These are phyloP conservation scores for Pollenia labialis DNA, from an alignment of 2,888 invertebrate species.

Conservation along the genomic window DNA sequence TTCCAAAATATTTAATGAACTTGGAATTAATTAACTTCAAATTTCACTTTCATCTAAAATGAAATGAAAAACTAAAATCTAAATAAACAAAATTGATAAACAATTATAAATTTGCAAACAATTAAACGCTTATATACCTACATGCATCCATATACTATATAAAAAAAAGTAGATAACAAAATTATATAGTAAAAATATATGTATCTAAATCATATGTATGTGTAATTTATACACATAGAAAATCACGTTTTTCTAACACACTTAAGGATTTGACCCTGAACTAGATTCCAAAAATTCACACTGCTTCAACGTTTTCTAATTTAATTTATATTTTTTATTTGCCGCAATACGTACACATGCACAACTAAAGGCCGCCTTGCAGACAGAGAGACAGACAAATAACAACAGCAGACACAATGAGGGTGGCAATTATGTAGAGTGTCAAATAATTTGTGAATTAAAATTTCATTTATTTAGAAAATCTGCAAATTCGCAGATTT, in stretches of 20 bases:
- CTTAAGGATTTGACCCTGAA: slow-evolving; percentile 71
- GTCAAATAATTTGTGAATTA: slow-evolving; percentile 59
- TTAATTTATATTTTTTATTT: slow-evolving; percentile 1
- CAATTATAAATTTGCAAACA: slow-evolving; percentile 6
- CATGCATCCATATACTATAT: background rate
- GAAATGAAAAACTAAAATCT: slow-evolving; percentile 17
- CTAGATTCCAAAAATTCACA: slow-evolving; percentile 58
- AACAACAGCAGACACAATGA: slow-evolving; percentile 8
- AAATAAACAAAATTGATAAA: slow-evolving; percentile 3
- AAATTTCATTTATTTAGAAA: slow-evolving; percentile 60
- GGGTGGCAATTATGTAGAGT: background rate
- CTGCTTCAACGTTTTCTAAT: slow-evolving; percentile 36
- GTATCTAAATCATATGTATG: background rate
- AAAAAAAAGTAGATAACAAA: background rate
- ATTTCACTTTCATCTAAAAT: slow-evolving; percentile 47
- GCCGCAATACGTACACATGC: background rate
- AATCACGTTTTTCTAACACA: slow-evolving; percentile 63
- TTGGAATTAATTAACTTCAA: background rate
- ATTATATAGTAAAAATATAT: background rate
- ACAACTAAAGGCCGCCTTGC: background rate
- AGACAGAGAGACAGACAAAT: background rate
- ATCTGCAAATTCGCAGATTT: background rate
- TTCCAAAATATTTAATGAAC: slow-evolving; percentile 20
- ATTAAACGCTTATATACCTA: background rate
- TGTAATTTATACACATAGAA: background rate